phyloP scores from a whole-genome alignment of 2,113 vertebrate genomes.

The Sphaerodactylus townsendi region DNA sequence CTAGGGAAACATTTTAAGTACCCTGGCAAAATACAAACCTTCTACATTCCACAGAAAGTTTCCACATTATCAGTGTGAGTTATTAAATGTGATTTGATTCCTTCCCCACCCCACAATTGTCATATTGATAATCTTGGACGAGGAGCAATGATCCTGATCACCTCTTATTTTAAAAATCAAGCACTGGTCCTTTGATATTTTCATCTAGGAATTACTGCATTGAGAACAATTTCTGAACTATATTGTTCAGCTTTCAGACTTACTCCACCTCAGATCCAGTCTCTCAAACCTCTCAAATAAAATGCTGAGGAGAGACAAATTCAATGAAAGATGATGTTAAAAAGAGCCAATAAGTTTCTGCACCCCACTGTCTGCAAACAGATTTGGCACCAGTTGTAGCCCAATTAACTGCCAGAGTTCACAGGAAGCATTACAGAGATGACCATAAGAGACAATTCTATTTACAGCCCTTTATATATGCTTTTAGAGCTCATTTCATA shows the following conservation, averaged over 20 bases:
- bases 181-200: not conserved
- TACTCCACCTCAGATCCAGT: not conserved
- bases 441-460: not conserved
- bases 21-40: no score
- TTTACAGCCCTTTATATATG: conserved; percentile 9
- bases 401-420: conserved; percentile 16
- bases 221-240: not conserved
- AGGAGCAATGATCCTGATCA: not conserved
- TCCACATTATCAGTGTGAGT: no score
- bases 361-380: not conserved
- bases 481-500: not conserved
- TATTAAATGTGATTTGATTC: no score
- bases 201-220: not conserved
- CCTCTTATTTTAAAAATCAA: not conserved
- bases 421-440: conserved; percentile 11
- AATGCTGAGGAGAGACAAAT: conserved; percentile 9
- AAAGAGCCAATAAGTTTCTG: not conserved
- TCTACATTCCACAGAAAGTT: no score
- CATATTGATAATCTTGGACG: no score
- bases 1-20: no score
- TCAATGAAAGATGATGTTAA: not conserved
- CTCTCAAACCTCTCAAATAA: conserved; percentile 5
- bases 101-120: no score
- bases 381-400: not conserved
- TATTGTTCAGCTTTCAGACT: not conserved